Base-by-base conservation (phyloP, 2,797 vertebrate genomes). In the Spinibarbus caldwelli region DNA sequence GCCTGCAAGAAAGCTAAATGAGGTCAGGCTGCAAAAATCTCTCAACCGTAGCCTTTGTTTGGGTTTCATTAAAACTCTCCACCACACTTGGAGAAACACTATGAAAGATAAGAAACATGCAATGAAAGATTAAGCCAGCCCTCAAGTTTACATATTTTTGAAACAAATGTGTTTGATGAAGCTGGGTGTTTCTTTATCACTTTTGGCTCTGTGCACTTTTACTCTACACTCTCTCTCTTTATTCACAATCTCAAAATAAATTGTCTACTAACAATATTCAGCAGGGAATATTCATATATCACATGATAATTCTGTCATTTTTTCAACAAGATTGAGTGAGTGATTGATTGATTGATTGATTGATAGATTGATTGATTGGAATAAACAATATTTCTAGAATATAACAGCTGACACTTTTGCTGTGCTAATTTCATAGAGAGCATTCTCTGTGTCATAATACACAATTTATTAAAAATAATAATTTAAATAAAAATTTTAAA, bases 41-140 rank as follows among this genome's bases (percentile, higher is more conserved):
- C 66, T 52, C 54, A 73, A 57, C 80, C 41, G 0, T 77, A 17
- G 34, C 72, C 57, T 31, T 78, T 81, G 26, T 83, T 86, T 72
- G 64, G 76, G 34, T 78, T 88, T 77, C 80, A 86, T 83, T 85
- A 43, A 84, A 81, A 87, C 82, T 87, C 54, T 78, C 12, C 38
- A 2, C 52, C 68, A 82, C 54, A 84, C 68, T 85, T 34, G 66
- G 34, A 52, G 36, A 29, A 31, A 80, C 83, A 47, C 52, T 83
- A 66, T 80, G 70, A 85, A 83, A 87, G 71, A 77, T 80, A 83
- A 86, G 66, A 71, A 73, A 49, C 5, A 66, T 67, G 54, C 26
- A 34, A 43, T 49, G 31, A 80, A 66, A 80, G 43, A 67, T 80
- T 34, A 64, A n/a, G 31, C 71, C 26, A 34, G 38, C 38, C 29